phyloP scores from a whole-genome alignment of 2,797 vertebrate species.

The Hipposideros larvatus region DNA sequence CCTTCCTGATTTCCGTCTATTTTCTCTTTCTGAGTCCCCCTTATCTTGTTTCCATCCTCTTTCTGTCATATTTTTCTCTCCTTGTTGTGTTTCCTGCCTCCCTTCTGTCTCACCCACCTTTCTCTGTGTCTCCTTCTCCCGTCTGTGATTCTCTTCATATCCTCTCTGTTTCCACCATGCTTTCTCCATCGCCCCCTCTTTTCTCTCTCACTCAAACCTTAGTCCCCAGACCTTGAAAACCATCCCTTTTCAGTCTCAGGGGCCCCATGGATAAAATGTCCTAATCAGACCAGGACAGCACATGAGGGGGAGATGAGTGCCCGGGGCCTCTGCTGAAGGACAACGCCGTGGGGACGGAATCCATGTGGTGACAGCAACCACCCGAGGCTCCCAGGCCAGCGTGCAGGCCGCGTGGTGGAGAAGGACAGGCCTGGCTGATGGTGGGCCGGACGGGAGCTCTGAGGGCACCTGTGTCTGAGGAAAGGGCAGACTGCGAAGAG shows the following conservation, averaged over 20 bases:
- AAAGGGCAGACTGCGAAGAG: fast-evolving
- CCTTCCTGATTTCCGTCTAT: too few species aligned
- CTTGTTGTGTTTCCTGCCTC: neutral
- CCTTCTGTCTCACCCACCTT: too few species aligned
- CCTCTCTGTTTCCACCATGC: neutral
- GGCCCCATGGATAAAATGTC: constrained; percentile 2
- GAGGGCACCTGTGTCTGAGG: neutral
- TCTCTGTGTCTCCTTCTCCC: neutral
- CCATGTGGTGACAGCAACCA: fast-evolving
- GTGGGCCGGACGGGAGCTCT: neutral
- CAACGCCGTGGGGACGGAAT: neutral
- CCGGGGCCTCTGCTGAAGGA: neutral
- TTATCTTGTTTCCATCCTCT: neutral
- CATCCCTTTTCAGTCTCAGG: neutral
- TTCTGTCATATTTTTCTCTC: too few species aligned
- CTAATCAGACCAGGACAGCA: neutral
- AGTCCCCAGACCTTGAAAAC: constrained; percentile 34
- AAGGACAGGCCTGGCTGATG: neutral
- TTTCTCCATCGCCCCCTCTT: fast-evolving
- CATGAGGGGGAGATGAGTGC: neutral
- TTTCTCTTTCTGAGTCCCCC: neutral
- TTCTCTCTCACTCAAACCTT: neutral
- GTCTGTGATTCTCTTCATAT: fast-evolving
- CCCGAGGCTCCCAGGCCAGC: fast-evolving
- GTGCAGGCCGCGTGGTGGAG: neutral